Evolutionary conservation across 2,797 vertebrate species (phyloP).

Genomic region (Argentina silus): DNA sequence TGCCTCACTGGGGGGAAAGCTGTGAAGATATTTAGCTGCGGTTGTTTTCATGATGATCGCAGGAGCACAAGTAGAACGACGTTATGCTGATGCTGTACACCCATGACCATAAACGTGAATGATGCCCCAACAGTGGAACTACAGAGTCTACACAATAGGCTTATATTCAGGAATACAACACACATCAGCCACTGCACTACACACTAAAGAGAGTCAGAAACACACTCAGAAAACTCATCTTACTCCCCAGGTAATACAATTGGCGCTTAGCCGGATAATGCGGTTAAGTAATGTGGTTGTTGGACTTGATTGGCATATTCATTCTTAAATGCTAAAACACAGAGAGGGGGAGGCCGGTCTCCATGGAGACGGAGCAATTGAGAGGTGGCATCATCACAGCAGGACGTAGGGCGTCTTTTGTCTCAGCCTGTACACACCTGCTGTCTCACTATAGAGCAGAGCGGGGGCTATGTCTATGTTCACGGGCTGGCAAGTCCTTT

Average conservation of each 20-base stretch:
- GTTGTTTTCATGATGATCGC: neutral
- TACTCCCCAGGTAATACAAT: neutral
- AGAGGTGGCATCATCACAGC: neutral
- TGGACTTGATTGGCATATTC: neutral
- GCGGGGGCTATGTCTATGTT: neutral
- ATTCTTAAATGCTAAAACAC: neutral
- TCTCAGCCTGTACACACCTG: slow-evolving; percentile 8
- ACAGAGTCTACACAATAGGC: neutral
- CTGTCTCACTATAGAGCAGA: neutral
- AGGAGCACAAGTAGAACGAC: neutral
- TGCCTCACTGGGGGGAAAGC: neutral
- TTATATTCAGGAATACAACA: neutral
- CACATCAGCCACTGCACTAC: neutral
- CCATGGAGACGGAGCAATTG: slow-evolving; percentile 12
- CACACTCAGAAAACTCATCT: neutral
- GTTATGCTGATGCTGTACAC: neutral
- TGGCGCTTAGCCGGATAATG: neutral
- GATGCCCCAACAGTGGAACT: neutral
- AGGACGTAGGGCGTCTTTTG: neutral
- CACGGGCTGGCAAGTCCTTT: neutral
- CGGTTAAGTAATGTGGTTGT: neutral
- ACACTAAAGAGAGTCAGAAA: neutral
- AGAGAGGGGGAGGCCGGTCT: neutral
- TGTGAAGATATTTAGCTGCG: neutral
- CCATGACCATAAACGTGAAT: neutral